These are phyloP conservation scores for Mellivora capensis DNA, from an alignment of 2,113 vertebrate genomes.

Conservation along the genomic window DNA sequence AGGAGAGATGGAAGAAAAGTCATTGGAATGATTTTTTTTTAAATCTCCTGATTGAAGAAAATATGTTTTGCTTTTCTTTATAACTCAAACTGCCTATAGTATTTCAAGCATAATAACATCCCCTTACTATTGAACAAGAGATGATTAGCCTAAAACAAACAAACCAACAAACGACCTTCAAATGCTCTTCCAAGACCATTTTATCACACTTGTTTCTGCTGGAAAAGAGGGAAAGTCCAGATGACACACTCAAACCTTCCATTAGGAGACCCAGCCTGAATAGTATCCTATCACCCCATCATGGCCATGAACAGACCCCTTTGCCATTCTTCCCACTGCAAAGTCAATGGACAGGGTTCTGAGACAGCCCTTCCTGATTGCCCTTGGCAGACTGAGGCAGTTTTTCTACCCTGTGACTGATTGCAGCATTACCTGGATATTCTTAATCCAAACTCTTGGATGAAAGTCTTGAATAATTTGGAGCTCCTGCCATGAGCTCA, in stretches of 20 bases:
- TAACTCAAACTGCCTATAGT: not conserved
- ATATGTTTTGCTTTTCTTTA: not conserved
- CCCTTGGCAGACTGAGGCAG: slow-evolving; percentile 58
- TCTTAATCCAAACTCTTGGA: slow-evolving; percentile 60
- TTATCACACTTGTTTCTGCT: slow-evolving; percentile 20
- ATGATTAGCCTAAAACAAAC: not conserved
- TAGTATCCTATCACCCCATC: not conserved
- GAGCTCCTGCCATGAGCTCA: slow-evolving; percentile 56
- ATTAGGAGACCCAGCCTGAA: not conserved
- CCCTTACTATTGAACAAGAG: slow-evolving; percentile 31
- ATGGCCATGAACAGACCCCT: slow-evolving; percentile 21
- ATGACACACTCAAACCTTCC: not conserved
- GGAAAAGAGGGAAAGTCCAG: not conserved
- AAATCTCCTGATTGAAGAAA: not conserved
- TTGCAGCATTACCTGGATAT: slow-evolving; percentile 65
- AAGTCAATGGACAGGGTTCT: slow-evolving; percentile 53
- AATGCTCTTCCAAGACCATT: slow-evolving; percentile 27
- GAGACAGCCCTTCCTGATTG: slow-evolving; percentile 62
- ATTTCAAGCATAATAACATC: not conserved
- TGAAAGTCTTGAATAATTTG: slow-evolving; percentile 76
- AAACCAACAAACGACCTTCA: not conserved
- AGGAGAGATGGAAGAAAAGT: not conserved
- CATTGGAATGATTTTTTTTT: not conserved
- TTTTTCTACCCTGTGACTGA: slow-evolving; percentile 66
- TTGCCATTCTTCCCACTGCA: slow-evolving; percentile 20